Base-by-base conservation (phyloP, 2,113 vertebrate genomes). In the Balaeniceps rex region DNA sequence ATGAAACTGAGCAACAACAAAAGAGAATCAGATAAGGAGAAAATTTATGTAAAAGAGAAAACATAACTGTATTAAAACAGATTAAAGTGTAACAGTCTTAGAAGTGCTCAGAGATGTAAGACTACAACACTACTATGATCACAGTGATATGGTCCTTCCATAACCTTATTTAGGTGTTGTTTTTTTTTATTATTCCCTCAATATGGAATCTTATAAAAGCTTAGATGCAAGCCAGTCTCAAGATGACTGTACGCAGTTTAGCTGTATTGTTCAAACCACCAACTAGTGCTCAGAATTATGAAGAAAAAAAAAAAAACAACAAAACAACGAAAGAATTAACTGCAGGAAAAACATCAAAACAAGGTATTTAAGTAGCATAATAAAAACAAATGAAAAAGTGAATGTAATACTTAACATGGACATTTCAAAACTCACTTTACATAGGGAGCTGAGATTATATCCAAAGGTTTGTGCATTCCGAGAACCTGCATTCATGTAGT, bases 401-500 rank as follows among this genome's bases (percentile, higher is more conserved):
- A 80, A 86, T 26, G 21, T 12, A 93, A 54, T 10, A 42, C 6
- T 69, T 34, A 85, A 86, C 16, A 55, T 5, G 47, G 72, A 70
- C 47, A 84, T 88, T 94, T 79, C 46, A 87, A 78, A 96, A 98
- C 99, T 98, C 97, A 99, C 99, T 99, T 99, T 99, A 98, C 99
- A 99, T 55, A 99, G 98, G 38, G 99, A 99, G 96, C 99, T 99
- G 95, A 99, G 99, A 98, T 99, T 99, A 95, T 99, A 99, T 96
- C 99, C 99, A 75, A 98, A 99, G 38, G 99, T 99, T 97, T 99
- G 99, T 77, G 99, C 99, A 83, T 99, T 99, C 95, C 99, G 98
- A 93, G 99, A 99, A 94, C 99, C 99, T 5, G 99, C 98, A 64
- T 99, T 99, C 99, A 99, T 99, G 98, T 99, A 99, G 98, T 99